These are phyloP conservation scores for Proales similis DNA, from an alignment of 1,140 invertebrate species.

Conservation along the genomic window DNA sequence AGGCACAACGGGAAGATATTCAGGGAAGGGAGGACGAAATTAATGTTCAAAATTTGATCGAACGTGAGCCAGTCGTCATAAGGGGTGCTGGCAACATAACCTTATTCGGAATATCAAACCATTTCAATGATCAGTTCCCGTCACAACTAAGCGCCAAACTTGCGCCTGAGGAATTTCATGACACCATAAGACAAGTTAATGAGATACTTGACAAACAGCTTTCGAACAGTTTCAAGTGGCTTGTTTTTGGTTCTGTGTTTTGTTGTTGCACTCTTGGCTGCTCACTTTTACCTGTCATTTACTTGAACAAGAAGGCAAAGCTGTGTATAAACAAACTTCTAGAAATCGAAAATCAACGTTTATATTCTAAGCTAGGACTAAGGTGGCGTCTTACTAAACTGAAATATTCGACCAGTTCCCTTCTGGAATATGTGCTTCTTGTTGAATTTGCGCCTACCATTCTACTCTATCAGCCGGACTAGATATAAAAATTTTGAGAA, in stretches of 20 bases:
- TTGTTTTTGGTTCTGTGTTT: slow-evolving; percentile 35
- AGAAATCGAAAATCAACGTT: slow-evolving; percentile 28
- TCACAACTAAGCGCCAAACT: slow-evolving; percentile 2
- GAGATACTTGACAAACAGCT: slow-evolving; percentile 27
- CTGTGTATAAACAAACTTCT: slow-evolving; percentile 18
- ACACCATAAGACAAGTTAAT: slow-evolving; percentile 31
- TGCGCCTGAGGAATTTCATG: slow-evolving; percentile 24
- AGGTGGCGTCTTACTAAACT: slow-evolving; percentile 19
- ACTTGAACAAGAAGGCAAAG: slow-evolving; percentile 23
- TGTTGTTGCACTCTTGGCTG: slow-evolving; percentile 37
- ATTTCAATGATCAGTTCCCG: slow-evolving; percentile 35
- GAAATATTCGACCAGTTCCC: slow-evolving; percentile 21
- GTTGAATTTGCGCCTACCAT: slow-evolving; percentile 34
- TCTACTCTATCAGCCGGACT: slow-evolving; percentile 31
- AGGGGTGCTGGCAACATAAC: slow-evolving; percentile 18
- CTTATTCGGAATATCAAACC: slow-evolving; percentile 20
- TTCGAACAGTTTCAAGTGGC: slow-evolving; percentile 37
- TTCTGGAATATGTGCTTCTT: slow-evolving; percentile 24
- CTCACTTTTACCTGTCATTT: slow-evolving; percentile 29
- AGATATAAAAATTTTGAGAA: too few relatives aligned
- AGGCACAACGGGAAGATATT: too few relatives aligned
- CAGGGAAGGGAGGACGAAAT: too few relatives aligned
- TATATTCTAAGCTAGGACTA: slow-evolving; percentile 20
- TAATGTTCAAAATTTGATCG: slow-evolving; percentile 14
- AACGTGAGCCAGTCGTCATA: slow-evolving; percentile 27